Base-by-base conservation (phyloP, 2,113 vertebrate species). In the Astur gentilis region DNA sequence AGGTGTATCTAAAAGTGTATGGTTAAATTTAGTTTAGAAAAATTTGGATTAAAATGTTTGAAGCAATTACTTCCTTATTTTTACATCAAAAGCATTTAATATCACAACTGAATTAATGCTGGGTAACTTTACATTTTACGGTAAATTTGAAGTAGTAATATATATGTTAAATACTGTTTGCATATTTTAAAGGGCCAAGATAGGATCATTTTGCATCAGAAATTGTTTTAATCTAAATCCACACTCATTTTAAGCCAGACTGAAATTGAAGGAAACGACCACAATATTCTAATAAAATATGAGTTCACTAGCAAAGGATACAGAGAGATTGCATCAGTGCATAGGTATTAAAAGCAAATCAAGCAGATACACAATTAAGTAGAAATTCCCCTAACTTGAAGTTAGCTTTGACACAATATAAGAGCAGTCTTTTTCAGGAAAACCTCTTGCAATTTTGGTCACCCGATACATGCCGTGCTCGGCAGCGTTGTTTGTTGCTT, bases 61-160 rank as follows among this genome's bases (percentile, higher is more conserved):
- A 96, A 97, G 96, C 93, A 94, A 95, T 86, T 32, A 45, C 9
- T 89, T 92, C 50, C 44, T 71, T 58, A 27, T 42, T 92, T 88
- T 86, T 50, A 49, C 25, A 92, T 60, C 34, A 89, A 66, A 95
- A 83, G 0, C 10, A 40, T 29, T 55, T 16, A 49, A 31, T 32
- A 34, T 25, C 66, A 72, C 32, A 82, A 57, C 6, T 6, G 42
- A 75, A 85, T 36, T 69, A 69, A 45, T 8, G 60, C 38, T 47
- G 66, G 82, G 22, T 26, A 83, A 62, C 54, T 58, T 79, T 7
- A 40, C 0, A 2, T 65, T 91, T 81, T 65, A 47, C 73, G 4
- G 0, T 9, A 60, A 71, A 27, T 73, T 54, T 67, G 69, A 29
- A 72, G 27, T 20, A 54, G 17, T 90, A 83, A 89, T 55, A 92